Evolutionary conservation across 53 echinoderm and acorn worm genomes (phyloP), one percentile per base, ranked within the genome.

Genomic region (Pentamera pediparva): DNA sequence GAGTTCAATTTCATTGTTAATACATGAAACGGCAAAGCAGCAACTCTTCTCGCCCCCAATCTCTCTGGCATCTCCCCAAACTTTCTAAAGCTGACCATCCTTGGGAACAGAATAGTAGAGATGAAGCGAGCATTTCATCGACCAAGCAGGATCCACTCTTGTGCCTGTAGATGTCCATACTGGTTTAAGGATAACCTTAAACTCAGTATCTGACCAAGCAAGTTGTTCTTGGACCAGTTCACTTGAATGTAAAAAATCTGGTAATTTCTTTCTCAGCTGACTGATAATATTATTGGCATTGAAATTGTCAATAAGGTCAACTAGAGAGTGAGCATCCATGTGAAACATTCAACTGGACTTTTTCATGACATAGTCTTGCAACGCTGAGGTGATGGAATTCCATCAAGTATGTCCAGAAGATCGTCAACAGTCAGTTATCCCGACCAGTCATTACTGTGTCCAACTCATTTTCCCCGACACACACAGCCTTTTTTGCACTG

Each of bases 61-160:
- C 18, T 52, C 74, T 18, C 74, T 36, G 4, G 53, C 74, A 74
- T 74, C 74, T 8, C 53, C 55, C 74, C 74, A 74, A 32, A 74
- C 7, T 34, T 33, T 28, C 37, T 19, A 74, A n/a, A n/a, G n/a
- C n/a, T n/a, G n/a, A n/a, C n/a, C n/a, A n/a, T n/a, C n/a, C n/a
- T n/a, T 4, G 9, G 32, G 32, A 0, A 72, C 4, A 53, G 30
- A 72, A 28, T 52, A 72, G 17, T 72, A 72, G 3, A 72, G 33
- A 52, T 24, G 31, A 12, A 51, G 5, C 33, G 52, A 31, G 38
- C 73, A 72, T 18, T 11, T 5, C 15, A 59, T 2, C 17, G 60
- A 5, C 0, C 60, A 12, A 0, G 6, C 15, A 2, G 45, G 27
- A 37, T 76, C 30, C 8, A 76, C 33, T 0, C 76, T 7, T 9